Conservation (phyloP, 2,797 vertebrate genomes). For the Psittacula echo region DNA sequence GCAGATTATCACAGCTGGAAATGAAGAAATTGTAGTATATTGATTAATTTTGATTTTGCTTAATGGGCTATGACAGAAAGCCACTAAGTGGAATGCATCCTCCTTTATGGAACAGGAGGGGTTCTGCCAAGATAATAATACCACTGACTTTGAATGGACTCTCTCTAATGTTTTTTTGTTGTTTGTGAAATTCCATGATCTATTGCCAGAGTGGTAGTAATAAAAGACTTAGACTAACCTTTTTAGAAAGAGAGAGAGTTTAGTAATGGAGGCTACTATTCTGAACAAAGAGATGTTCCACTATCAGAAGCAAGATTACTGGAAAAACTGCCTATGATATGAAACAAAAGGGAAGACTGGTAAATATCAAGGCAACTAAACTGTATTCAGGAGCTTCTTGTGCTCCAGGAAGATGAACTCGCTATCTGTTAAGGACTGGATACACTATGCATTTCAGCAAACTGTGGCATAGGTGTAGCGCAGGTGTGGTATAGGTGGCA, state of each 20-base stretch:
- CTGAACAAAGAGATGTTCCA: background rate
- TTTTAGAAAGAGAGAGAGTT: background rate
- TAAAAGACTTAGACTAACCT: background rate
- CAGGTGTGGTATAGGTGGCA: background rate
- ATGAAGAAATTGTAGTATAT: background rate
- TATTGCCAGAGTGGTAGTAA: background rate
- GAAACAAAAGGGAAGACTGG: background rate
- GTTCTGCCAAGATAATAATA: background rate
- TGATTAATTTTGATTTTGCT: constrained; percentile 24
- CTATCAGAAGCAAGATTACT: background rate
- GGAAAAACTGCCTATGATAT: background rate
- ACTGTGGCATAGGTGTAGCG: background rate
- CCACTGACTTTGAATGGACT: background rate
- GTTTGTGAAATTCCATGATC: background rate
- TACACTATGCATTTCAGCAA: background rate
- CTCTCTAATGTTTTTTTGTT: background rate
- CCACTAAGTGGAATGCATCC: background rate
- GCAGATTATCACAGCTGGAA: constrained; percentile 18
- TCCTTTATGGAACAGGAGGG: background rate
- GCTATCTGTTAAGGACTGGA: background rate
- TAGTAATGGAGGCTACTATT: background rate
- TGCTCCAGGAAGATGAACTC: background rate
- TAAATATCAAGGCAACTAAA: background rate
- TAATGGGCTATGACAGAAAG: constrained; percentile 25
- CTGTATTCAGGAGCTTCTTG: background rate